Conservation (phyloP, 2,113 vertebrate species). For the Silurus glanis region DNA sequence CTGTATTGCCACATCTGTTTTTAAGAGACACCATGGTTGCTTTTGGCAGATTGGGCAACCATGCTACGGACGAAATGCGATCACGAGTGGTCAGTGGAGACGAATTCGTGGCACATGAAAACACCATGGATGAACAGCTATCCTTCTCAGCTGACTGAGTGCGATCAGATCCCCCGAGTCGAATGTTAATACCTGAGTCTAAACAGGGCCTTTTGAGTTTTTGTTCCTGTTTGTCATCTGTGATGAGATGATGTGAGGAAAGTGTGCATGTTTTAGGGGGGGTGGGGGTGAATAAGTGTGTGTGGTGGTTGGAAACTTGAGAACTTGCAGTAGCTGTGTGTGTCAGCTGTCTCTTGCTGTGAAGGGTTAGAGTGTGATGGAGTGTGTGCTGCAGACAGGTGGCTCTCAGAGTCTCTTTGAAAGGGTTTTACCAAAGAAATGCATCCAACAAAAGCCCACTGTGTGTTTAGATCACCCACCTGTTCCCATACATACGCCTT, state of each 20-base stretch:
- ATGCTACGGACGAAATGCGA: neutral
- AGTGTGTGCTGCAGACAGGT: conserved; percentile 78
- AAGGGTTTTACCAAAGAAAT: conserved; percentile 75
- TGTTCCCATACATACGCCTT: conserved; percentile 58
- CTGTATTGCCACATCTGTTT: neutral
- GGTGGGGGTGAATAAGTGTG: conserved; percentile 10
- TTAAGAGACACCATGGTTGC: neutral
- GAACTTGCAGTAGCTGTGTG: conserved; percentile 50
- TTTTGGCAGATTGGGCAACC: neutral
- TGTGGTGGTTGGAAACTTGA: conserved; percentile 62
- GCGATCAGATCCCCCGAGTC: neutral
- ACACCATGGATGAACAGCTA: neutral
- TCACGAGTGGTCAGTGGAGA: neutral
- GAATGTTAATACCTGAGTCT: neutral
- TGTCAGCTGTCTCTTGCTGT: conserved; percentile 78
- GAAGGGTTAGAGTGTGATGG: conserved; percentile 56
- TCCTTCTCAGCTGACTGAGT: neutral
- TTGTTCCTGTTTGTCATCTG: neutral
- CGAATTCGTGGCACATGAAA: neutral
- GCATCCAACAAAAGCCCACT: conserved; percentile 76
- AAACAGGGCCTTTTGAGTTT: neutral
- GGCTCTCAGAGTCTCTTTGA: conserved; percentile 75
- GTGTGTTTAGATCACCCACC: conserved; percentile 70
- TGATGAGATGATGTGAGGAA: conserved; percentile 24
- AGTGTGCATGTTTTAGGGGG: conserved; percentile 35